Conservation (phyloP, 1,140 invertebrate genomes). For the Brachionus koreanus region DNA sequence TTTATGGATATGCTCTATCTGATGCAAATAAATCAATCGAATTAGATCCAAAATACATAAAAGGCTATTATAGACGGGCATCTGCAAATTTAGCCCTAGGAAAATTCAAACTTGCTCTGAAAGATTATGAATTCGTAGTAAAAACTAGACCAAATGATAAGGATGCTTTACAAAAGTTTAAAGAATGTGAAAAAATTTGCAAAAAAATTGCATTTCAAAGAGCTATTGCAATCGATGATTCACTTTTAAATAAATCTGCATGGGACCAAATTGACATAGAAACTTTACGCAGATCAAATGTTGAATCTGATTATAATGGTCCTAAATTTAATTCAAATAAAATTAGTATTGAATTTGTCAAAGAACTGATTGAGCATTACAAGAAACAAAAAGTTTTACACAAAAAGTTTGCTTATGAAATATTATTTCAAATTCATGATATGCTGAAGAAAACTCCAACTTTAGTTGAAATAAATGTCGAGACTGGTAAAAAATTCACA, state of each 20-base stretch:
- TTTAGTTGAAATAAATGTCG: slow-evolving; percentile 75
- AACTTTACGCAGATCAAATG: slow-evolving; percentile 68
- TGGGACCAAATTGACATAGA: slow-evolving; percentile 82
- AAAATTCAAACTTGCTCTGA: slow-evolving; percentile 91
- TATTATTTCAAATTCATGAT: slow-evolving; percentile 53
- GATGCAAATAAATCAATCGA: slow-evolving; percentile 89
- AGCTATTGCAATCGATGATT: slow-evolving; percentile 88
- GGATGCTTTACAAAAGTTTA: slow-evolving; percentile 86
- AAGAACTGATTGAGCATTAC: slow-evolving; percentile 81
- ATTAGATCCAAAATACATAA: slow-evolving; percentile 81
- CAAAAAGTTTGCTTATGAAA: slow-evolving; percentile 94
- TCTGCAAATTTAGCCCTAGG: slow-evolving; percentile 93
- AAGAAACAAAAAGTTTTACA: slow-evolving; percentile 88
- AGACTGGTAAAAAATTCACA: slow-evolving; percentile 82
- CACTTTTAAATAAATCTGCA: slow-evolving; percentile 69
- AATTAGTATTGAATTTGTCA: slow-evolving; percentile 71
- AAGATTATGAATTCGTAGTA: slow-evolving; percentile 89
- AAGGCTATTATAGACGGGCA: slow-evolving; percentile 81
- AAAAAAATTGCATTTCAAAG: slow-evolving; percentile 90
- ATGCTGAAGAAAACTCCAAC: slow-evolving; percentile 38
- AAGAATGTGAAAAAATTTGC: slow-evolving; percentile 92
- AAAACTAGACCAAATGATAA: slow-evolving; percentile 85
- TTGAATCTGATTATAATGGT: slow-evolving; percentile 70
- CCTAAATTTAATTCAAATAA: slow-evolving; percentile 76
- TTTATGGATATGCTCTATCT: slow-evolving; percentile 82